These are phyloP conservation scores for Uromys caudimaculatus DNA, from an alignment of 2,797 vertebrate species.

Conservation along the genomic window DNA sequence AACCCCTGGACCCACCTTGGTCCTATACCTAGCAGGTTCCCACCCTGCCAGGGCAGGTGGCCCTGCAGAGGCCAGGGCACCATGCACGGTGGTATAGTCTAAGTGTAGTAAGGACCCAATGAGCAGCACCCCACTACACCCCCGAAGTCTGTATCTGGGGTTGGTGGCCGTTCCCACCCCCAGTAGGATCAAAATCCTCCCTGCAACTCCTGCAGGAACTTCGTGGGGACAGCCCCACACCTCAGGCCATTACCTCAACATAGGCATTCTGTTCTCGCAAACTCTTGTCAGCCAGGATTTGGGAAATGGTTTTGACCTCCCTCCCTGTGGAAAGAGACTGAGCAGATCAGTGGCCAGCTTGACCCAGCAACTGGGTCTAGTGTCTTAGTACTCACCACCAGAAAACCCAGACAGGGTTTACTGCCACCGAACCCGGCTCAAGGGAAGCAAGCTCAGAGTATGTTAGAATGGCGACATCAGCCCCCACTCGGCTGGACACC, in stretches of 20 bases:
- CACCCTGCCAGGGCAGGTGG: not conserved
- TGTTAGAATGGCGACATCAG: accelerated
- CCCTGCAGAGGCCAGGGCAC: not conserved
- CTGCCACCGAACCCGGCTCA: accelerated
- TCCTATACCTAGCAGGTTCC: not conserved
- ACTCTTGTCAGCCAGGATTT: constrained; percentile 86
- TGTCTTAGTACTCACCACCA: not conserved
- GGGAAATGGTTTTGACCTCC: constrained; percentile 82
- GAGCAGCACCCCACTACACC: not conserved
- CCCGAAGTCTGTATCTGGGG: not conserved
- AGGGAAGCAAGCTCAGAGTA: not conserved
- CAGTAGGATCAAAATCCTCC: not conserved
- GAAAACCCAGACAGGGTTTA: not conserved
- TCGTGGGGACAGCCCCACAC: accelerated
- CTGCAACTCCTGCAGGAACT: accelerated
- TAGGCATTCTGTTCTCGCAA: constrained; percentile 89
- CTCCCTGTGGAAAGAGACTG: constrained; percentile 66
- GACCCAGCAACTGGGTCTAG: not conserved
- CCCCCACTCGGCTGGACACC: not conserved
- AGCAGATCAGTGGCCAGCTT: not conserved
- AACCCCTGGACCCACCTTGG: not conserved
- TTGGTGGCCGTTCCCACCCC: not conserved
- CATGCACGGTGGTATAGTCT: accelerated
- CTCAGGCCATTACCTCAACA: constrained; percentile 89
- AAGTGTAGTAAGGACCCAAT: not conserved